These are phyloP conservation scores for Dipodomys spectabilis DNA, from an alignment of 2,113 vertebrate genomes.

Conservation along the genomic window DNA sequence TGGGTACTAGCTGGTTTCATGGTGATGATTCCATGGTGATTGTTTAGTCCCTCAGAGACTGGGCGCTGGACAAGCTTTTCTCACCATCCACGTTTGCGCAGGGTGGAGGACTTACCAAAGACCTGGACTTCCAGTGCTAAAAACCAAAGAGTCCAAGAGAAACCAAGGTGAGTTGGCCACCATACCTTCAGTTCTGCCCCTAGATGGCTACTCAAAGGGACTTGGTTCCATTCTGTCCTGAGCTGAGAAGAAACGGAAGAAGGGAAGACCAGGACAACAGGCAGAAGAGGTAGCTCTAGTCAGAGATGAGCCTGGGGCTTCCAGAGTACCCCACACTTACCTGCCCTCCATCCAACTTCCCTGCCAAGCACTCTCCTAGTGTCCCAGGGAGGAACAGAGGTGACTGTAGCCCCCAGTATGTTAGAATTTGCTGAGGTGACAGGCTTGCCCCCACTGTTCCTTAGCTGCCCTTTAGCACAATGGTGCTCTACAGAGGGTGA, in stretches of 20 bases:
- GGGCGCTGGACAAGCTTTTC: neutral
- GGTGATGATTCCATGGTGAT: neutral
- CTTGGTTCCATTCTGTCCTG: neutral
- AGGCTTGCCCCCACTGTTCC: neutral
- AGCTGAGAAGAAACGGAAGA: neutral
- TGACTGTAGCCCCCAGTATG: neutral
- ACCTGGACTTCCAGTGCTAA: neutral
- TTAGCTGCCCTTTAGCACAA: neutral
- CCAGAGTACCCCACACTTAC: neutral
- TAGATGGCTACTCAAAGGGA: neutral
- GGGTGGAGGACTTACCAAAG: neutral
- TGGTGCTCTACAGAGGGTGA: neutral
- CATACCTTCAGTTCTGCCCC: neutral
- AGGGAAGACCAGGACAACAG: neutral
- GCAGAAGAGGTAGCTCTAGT: neutral
- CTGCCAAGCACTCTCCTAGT: too few relatives aligned
- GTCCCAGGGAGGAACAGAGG: neutral
- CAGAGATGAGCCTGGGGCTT: neutral
- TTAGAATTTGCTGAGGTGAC: neutral
- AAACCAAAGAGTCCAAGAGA: neutral
- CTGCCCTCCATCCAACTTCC: neutral
- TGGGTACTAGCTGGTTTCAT: neutral
- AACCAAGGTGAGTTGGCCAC: neutral
- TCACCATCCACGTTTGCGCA: neutral
- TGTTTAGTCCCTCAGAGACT: neutral